Evolutionary conservation across 2,888 invertebrate species (phyloP), one percentile per base, ranked within the genome.

Genomic region (Netelia inedita): DNA sequence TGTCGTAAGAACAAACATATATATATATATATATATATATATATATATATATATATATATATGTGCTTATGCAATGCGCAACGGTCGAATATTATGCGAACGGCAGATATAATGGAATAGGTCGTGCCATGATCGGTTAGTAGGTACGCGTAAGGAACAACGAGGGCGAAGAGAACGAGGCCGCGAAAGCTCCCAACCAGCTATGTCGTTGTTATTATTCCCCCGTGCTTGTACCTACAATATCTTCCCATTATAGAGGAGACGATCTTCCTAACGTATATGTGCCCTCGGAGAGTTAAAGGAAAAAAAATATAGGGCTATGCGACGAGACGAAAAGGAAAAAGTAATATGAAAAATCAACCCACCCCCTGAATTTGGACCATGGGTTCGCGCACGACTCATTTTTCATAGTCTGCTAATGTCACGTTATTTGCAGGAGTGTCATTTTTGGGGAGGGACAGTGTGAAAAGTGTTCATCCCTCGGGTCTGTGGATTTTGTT

Each of bases 101-200:
- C n/a, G 9, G 57, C 5, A 19, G 43, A 53, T 23, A 83, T 83
- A 83, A 83, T 83, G 83, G 83, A 83, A 83, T 83, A 80, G 83
- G 83, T 83, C 83, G 72, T 79, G 76, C 83, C 80, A 72, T n/a
- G 80, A 83, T 83, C 83, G 83, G 80, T 83, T 83, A 80, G 83
- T 76, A 76, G 75, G 80, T 80, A 80, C 79, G 75, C 63, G 74
- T 14, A 46, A 46, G 46, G 73, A 74, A 63, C 46, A 83, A 74
- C 75, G 55, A 80, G 71, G 75, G 53, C 79, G 75, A 80, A 55
- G 23, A 41, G 43, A 11, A 23, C 65, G 43, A 41, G 19, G 53
- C 41, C 57, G 41, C 43, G 66, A 68, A 66, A 76, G 57, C 55
- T 43, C 66, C 43, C 23, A 65, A 68, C 28, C n/a, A 55, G 10